These are phyloP conservation scores for Neolamprologus longior DNA, from an alignment of 2,113 vertebrate genomes.

Conservation along the genomic window DNA sequence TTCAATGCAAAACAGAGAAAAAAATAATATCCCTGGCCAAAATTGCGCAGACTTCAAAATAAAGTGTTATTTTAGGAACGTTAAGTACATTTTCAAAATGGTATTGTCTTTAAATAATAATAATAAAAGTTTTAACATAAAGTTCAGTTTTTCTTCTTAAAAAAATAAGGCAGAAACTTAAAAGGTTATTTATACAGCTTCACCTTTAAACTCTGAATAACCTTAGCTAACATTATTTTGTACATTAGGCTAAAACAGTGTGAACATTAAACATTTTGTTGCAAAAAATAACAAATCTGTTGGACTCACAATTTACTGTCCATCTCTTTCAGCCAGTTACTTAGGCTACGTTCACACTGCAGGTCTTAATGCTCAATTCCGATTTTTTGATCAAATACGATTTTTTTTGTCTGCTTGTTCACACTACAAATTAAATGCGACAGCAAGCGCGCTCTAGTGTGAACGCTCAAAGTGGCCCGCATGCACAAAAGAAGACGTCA, in stretches of 20 bases:
- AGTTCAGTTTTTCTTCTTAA: not conserved
- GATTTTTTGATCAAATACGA: rapidly evolving
- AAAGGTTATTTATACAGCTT: not conserved
- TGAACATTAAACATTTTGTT: not conserved
- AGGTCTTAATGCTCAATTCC: not conserved
- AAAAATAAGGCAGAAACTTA: not conserved
- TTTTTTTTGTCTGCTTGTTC: not conserved
- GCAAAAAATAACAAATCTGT: not conserved
- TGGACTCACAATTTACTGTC: not conserved
- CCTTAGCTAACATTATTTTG: not conserved
- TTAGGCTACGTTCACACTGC: not conserved
- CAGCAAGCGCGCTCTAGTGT: rapidly evolving
- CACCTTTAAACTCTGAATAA: not conserved
- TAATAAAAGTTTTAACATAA: not conserved
- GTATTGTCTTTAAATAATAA: not conserved
- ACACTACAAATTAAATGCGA: rapidly evolving
- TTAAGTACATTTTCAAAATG: not conserved
- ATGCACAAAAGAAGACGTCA: not conserved
- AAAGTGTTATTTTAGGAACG: not conserved
- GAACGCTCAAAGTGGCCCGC: rapidly evolving
- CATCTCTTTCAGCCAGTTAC: not conserved
- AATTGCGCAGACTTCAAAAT: not conserved
- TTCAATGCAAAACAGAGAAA: not conserved
- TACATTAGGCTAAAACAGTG: not conserved
- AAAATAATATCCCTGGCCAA: not conserved